A percentile compares a stretch with the other conserved stretches of the same genome.
These are phyloP conservation scores for Eutolmus rufibarbis DNA, from an alignment of 2,888 invertebrate genomes.

Conservation along the genomic window DNA sequence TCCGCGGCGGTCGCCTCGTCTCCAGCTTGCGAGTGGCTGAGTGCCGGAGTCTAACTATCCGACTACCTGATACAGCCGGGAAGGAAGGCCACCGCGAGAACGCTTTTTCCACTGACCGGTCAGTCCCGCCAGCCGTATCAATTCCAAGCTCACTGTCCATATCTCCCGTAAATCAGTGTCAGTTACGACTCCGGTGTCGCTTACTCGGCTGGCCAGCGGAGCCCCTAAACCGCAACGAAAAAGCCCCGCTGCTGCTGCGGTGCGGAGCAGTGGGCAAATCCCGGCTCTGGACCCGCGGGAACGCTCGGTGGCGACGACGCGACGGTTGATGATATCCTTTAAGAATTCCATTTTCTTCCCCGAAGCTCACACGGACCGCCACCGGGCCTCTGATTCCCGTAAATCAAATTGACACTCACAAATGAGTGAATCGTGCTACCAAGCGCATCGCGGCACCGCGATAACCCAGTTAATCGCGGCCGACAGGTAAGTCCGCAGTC, in stretches of 20 bases:
- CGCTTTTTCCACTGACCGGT: slow-evolving; percentile 15
- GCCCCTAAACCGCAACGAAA: slow-evolving; percentile 24
- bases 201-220: neutral
- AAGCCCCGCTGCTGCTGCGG: neutral
- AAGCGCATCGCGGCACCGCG: neutral
- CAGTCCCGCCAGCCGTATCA: slow-evolving; percentile 42
- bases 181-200: slow-evolving; percentile 41
- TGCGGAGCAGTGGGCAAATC: neutral
- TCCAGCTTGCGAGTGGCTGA: neutral
- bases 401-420: slow-evolving; percentile 41
- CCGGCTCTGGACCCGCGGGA: neutral
- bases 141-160: slow-evolving; percentile 47
- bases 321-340: slow-evolving; percentile 8
- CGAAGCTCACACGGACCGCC: neutral
- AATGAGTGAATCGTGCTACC: slow-evolving; percentile 40
- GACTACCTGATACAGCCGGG: slow-evolving; percentile 1
- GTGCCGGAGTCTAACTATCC: neutral
- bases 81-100: slow-evolving; percentile 28
- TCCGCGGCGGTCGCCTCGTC: neutral
- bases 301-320: neutral
- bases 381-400: neutral
- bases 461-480: slow-evolving; percentile 30
- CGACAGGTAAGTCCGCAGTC: neutral
- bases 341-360: neutral
- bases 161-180: slow-evolving; percentile 48